Percentiles rank a stretch among this genome's conserved stretches.
Conservation (phyloP, 1,140 invertebrate genomes). For the Pseudomyrmex flavicornis region DNA sequence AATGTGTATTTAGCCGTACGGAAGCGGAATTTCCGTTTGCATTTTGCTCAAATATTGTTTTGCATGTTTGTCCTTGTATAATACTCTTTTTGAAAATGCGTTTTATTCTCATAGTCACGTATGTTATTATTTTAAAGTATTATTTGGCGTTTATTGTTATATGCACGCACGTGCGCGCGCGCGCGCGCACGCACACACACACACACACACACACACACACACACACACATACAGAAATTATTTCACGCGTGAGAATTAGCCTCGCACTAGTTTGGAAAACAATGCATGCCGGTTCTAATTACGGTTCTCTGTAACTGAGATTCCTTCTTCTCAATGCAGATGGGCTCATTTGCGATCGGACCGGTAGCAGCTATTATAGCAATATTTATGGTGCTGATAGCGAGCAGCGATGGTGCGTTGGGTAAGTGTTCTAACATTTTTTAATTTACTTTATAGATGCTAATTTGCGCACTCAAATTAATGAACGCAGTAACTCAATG, state of each 20-base stretch:
- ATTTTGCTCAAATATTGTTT: neutral
- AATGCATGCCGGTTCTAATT: conserved; percentile 64
- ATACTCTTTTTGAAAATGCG: neutral
- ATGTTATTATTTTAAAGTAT: conserved; percentile 25
- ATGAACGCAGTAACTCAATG: no score
- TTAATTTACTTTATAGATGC: no score
- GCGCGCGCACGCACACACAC: neutral
- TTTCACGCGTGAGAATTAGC: conserved; percentile 15
- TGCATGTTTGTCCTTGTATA: neutral
- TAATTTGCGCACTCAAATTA: no score
- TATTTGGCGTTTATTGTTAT: neutral
- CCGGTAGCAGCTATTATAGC: conserved; percentile 67
- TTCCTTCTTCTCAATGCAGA: conserved; percentile 79
- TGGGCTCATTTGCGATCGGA: conserved; percentile 80
- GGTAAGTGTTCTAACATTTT: conserved; percentile 73
- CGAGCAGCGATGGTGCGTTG: conserved; percentile 77
- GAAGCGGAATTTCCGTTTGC: neutral
- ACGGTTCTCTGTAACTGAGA: conserved; percentile 56
- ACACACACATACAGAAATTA: neutral
- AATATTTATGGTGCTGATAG: conserved; percentile 74
- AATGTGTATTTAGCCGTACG: neutral
- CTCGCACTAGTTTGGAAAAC: neutral
- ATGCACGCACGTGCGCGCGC: neutral
- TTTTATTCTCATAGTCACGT: neutral
- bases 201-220: no score